Evolutionary conservation across 2,797 vertebrate species (phyloP).

Genomic region (Carcharodon carcharias): DNA sequence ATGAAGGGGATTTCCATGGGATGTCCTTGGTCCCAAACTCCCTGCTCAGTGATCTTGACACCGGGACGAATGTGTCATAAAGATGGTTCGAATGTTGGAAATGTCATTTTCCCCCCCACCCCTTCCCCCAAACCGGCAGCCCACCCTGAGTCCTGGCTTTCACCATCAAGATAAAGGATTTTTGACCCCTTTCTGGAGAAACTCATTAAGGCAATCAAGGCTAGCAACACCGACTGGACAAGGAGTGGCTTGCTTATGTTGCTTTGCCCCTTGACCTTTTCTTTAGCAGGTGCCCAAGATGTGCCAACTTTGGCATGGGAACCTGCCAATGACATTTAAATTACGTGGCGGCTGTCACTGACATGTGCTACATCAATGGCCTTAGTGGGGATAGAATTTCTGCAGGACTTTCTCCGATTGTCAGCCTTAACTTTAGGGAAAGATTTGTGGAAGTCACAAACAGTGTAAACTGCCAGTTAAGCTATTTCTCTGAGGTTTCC

Average conservation of each 20-base stretch:
- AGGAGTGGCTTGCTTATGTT: not conserved
- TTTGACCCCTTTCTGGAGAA: not conserved
- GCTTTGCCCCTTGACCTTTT: not conserved
- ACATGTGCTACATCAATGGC: not conserved
- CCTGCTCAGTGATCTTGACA: not conserved
- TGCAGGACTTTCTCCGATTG: not conserved
- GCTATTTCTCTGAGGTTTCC: not conserved
- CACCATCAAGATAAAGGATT: not conserved
- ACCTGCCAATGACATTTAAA: not conserved
- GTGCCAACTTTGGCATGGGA: not conserved
- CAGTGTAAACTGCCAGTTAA: not conserved
- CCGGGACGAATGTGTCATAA: not conserved
- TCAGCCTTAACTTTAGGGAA: not conserved
- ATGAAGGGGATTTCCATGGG: not conserved
- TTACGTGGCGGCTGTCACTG: not conserved
- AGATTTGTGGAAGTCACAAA: not conserved
- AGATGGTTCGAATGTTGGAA: not conserved
- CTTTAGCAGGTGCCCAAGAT: not conserved
- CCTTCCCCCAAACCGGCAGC: not conserved
- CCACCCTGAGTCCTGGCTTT: not conserved
- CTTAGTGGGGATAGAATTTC: not conserved
- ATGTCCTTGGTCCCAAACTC: no score
- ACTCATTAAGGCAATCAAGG: not conserved
- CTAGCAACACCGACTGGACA: not conserved
- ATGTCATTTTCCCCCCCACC: no score